Evolutionary conservation across 2,888 invertebrate genomes (phyloP).

Genomic region (Falcaria lacertinaria): DNA sequence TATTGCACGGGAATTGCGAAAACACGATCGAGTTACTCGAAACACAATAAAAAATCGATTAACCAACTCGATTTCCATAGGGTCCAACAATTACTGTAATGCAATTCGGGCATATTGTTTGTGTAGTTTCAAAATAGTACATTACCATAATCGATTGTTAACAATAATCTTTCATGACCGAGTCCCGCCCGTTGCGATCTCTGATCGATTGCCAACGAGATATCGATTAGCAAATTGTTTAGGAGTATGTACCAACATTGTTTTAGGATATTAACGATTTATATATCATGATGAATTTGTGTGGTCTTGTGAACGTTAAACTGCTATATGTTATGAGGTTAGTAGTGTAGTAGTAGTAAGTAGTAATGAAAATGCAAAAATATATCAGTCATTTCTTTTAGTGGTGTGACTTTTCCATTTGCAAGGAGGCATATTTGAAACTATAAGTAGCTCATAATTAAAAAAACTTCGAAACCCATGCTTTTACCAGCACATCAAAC

Average conservation of each 20-base stretch:
- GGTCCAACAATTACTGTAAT: constrained; percentile 24
- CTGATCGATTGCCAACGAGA: constrained; percentile 9
- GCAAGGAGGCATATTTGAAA: no score
- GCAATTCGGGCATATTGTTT: constrained; percentile 26
- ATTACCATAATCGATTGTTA: constrained; percentile 33
- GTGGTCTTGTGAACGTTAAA: not conserved
- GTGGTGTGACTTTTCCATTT: no score
- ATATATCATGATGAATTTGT: not conserved
- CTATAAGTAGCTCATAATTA: no score
- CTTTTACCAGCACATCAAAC: no score
- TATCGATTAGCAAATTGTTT: constrained; percentile 3
- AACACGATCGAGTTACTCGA: constrained; percentile 17
- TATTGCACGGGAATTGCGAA: constrained; percentile 14
- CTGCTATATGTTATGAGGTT: no score
- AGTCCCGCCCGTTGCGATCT: constrained; percentile 10
- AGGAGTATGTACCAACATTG: not conserved
- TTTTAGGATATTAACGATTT: constrained; percentile 1
- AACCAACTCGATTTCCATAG: constrained; percentile 26
- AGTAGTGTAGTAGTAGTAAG: no score
- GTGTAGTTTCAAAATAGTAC: constrained; percentile 27
- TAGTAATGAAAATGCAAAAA: no score
- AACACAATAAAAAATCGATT: constrained; percentile 26
- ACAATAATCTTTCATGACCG: constrained; percentile 25
- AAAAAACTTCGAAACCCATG: no score
- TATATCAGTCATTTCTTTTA: no score